Evolutionary conservation across 2,797 vertebrate genomes (phyloP).

Genomic region (Periparus ater): DNA sequence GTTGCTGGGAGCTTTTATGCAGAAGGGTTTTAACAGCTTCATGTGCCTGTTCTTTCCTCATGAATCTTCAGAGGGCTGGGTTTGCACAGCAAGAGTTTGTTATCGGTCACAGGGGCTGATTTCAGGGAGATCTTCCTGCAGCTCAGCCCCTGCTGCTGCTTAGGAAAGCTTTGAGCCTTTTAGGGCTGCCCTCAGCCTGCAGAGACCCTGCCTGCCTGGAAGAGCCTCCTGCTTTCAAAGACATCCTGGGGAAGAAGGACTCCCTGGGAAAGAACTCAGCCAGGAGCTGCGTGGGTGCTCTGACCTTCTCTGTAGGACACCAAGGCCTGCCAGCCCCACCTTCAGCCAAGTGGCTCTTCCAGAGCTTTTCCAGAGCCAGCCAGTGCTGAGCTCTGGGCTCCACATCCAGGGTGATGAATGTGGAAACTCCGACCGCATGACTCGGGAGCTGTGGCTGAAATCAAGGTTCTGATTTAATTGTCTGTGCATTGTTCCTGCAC

Average conservation of each 20-base stretch:
- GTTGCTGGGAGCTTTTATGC: neutral
- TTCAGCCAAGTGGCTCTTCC: neutral
- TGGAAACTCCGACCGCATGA: neutral
- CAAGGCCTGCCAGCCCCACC: neutral
- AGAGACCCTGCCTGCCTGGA: neutral
- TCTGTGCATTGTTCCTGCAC: neutral
- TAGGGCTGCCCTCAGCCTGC: neutral
- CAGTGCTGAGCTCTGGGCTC: neutral
- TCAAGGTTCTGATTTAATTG: neutral
- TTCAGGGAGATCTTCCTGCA: neutral
- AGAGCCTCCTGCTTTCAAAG: neutral
- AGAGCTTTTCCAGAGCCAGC: neutral
- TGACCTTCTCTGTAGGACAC: neutral
- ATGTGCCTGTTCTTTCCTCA: neutral
- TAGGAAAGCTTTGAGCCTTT: neutral
- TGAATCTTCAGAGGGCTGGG: neutral
- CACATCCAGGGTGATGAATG: neutral
- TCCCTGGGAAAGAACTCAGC: neutral
- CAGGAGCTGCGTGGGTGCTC: neutral
- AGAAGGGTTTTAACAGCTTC: neutral
- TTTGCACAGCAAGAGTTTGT: neutral
- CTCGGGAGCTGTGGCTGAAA: neutral
- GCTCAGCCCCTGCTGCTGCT: neutral
- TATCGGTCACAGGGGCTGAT: fast-evolving
- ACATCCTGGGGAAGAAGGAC: neutral